Conservation (phyloP, 2,888 invertebrate species). For the Heliconius ethilla region DNA sequence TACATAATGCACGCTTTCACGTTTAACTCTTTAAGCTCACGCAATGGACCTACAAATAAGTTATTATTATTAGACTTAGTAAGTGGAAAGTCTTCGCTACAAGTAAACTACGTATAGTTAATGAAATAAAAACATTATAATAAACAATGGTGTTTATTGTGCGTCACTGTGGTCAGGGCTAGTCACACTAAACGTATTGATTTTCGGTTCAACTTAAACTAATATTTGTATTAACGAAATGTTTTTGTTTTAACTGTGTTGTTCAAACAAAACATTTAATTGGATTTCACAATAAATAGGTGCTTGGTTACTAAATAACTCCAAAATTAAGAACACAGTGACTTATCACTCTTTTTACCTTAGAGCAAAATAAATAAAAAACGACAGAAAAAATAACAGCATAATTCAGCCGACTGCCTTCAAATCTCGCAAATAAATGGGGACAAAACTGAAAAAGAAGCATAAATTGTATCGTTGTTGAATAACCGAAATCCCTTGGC, state of each 20-base stretch:
- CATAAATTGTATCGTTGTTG: slow-evolving; percentile 51
- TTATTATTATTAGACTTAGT: not conserved
- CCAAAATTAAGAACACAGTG: not conserved
- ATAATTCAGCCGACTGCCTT: not conserved
- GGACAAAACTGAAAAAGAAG: slow-evolving; percentile 35
- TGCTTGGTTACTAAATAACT: not conserved
- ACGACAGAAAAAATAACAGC: not conserved
- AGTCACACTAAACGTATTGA: not conserved
- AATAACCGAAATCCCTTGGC: slow-evolving; percentile 69
- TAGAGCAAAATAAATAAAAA: not conserved
- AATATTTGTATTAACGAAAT: not conserved
- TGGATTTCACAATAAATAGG: not conserved
- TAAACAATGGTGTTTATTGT: not conserved
- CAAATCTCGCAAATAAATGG: slow-evolving; percentile 9
- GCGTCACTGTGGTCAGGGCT: slow-evolving; percentile 7
- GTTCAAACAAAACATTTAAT: not conserved
- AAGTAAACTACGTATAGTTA: not conserved
- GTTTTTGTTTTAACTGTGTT: not conserved
- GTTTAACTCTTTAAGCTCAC: not conserved
- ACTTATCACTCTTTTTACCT: not conserved
- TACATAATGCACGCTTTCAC: not conserved
- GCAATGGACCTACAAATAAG: not conserved
- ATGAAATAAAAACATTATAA: slow-evolving; percentile 8
- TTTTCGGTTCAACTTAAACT: not conserved
- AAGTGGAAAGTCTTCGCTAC: not conserved